A percentile compares a stretch with the other conserved stretches of the same genome.
Conservation (phyloP, 2,113 vertebrate genomes). For the Charina bottae region DNA sequence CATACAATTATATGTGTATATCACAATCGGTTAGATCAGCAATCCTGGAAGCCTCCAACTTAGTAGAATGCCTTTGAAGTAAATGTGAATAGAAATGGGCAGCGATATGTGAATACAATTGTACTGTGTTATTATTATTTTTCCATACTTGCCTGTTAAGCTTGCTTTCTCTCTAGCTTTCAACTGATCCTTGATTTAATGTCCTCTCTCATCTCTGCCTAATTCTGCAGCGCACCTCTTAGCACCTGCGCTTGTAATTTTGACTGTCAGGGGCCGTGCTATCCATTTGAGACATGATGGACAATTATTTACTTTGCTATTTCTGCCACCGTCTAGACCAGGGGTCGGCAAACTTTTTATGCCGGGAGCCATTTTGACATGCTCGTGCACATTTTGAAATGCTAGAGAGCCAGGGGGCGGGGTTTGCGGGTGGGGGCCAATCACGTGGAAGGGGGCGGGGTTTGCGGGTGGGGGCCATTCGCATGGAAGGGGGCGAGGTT, state of each 20-base stretch:
- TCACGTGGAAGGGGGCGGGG: too few species aligned
- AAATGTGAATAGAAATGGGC: neutral
- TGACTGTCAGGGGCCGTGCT: neutral
- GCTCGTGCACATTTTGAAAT: too few species aligned
- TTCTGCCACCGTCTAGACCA: neutral
- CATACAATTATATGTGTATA: neutral
- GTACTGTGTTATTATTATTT: neutral
- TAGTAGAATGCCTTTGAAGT: neutral
- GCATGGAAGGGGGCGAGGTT: too few species aligned
- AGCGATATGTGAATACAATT: neutral
- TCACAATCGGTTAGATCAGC: neutral
- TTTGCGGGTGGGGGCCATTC: too few species aligned
- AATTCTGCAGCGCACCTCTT: slow-evolving; percentile 4
- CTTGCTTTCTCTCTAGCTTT: neutral
- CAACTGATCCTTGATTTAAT: neutral
- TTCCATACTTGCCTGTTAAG: neutral
- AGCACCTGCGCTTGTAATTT: neutral
- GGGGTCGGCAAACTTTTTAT: too few species aligned
- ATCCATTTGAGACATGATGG: slow-evolving; percentile 3
- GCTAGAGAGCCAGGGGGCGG: too few species aligned
- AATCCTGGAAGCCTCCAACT: neutral
- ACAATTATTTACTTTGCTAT: neutral
- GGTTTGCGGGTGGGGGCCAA: too few species aligned
- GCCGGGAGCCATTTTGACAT: too few species aligned
- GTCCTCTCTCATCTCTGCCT: neutral